phyloP scores from a whole-genome alignment of 2,888 invertebrate genomes.

The Pollenia amentaria region DNA sequence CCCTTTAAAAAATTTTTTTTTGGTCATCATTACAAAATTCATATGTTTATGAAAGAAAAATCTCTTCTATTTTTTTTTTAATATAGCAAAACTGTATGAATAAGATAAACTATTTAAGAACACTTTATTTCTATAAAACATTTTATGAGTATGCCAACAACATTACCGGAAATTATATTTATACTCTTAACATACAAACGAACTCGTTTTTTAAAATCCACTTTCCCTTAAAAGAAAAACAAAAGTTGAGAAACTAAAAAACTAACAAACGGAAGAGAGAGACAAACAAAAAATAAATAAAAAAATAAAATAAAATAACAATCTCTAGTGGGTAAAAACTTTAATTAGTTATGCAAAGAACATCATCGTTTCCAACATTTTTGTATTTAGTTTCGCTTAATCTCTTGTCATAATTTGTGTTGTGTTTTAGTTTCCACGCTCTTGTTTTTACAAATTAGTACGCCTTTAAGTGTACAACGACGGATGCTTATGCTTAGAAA shows the following conservation, averaged over 20 bases:
- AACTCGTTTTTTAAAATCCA: not conserved
- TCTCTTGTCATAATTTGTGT: conserved; percentile 24
- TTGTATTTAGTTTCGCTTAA: conserved; percentile 1
- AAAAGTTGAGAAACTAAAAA: not conserved
- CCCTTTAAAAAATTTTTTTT: no score
- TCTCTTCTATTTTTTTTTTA: no score
- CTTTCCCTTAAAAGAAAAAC: not conserved
- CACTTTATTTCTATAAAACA: not conserved
- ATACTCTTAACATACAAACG: conserved; percentile 6
- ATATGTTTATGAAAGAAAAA: no score
- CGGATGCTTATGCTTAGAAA: conserved; percentile 25
- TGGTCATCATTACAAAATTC: no score
- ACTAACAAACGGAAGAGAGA: not conserved
- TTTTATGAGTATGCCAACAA: conserved; percentile 30
- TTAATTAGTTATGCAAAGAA: conserved; percentile 68
- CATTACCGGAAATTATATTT: conserved; percentile 49
- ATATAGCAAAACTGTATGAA: not conserved
- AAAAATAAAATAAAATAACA: not conserved
- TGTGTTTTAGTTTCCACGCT: conserved; percentile 14
- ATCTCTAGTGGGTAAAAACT: conserved; percentile 43
- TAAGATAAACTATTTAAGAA: not conserved
- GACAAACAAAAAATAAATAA: not conserved
- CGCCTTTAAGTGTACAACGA: conserved; percentile 16
- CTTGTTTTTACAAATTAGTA: conserved; percentile 3
- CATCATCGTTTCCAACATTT: conserved; percentile 7